Base-by-base conservation (phyloP, 2,797 vertebrate species). In the Nothura maculosa region DNA sequence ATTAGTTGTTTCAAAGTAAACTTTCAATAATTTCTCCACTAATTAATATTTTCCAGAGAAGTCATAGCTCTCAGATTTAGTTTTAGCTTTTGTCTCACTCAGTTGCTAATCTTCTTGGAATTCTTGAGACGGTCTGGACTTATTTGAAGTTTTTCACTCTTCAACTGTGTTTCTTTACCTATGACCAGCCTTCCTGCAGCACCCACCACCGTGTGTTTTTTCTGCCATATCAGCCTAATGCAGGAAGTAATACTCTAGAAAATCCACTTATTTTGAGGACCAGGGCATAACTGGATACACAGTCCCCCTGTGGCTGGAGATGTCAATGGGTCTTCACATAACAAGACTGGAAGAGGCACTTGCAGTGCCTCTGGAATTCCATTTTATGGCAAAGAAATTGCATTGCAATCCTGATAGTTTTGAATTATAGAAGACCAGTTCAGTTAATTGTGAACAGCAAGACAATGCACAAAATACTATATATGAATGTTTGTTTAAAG, bases 1-100 rank as follows among this genome's bases (percentile, higher is more conserved):
- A 80, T 38, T 2, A 78, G 19, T 79, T 60, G 22, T 50, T 92
- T 90, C 42, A 64, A 84, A 73, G 22, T 82, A 79, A 63, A 27
- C 67, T 54, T 78, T 70, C 63, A 81, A 61, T 90, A 75, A 66
- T 75, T 69, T 42, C 82, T 28, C 19, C n/a, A 66, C 34, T 91
- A 89, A 85, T 80, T 82, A 54, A 78, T 24, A 36, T 61, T 25
- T 28, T 81, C 38, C 42, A 83, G 21, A 69, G 9, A 89, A 69
- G 12, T 63, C 20, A n/a, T 27, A 70, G 47, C 34, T 85, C 11
- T 89, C 34, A 61, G 2, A 73, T 90, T 82, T 54, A 74, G 48
- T 43, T 12, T 20, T 36, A 5, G 1, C 6, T 42, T 89, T 79
- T 73, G 48, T 77, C 40, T 30, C 25, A 6, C 76, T 78, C 17